Evolutionary conservation across 2,888 invertebrate species (phyloP).

Genomic region (Carabus problematicus): DNA sequence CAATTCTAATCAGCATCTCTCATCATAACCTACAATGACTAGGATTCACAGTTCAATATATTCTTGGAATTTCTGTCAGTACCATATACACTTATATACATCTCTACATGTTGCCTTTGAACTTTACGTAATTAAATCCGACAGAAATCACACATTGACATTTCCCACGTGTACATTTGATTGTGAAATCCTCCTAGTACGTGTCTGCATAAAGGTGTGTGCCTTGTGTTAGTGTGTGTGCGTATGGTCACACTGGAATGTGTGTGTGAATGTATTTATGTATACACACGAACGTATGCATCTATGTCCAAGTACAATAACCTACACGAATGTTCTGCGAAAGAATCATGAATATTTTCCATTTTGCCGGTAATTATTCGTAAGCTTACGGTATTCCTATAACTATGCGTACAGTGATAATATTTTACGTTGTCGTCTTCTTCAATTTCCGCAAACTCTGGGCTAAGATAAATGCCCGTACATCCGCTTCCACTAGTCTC

Average conservation of each 20-base stretch:
- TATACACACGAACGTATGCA: neutral
- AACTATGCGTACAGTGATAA: no score
- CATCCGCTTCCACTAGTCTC: no score
- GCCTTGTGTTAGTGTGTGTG: neutral
- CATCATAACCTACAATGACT: no score
- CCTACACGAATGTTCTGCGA: conserved; percentile 3
- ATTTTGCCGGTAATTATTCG: neutral
- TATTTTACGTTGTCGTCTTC: no score
- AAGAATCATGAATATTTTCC: no score
- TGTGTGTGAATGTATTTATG: conserved; percentile 15
- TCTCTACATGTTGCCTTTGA: neutral
- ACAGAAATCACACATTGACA: neutral
- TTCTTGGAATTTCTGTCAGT: no score
- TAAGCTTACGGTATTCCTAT: neutral
- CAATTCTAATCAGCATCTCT: neutral
- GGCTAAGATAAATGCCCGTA: no score
- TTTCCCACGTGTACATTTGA: neutral
- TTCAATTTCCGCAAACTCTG: no score
- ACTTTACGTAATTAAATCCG: neutral
- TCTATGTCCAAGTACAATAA: conserved; percentile 33
- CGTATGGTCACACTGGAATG: conserved; percentile 7
- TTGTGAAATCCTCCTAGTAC: neutral
- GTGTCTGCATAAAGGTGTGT: conserved; percentile 21
- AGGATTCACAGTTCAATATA: no score
- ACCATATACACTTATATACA: no score